These are phyloP conservation scores for Sesia bembeciformis DNA, from an alignment of 2,888 invertebrate species.

Conservation along the genomic window DNA sequence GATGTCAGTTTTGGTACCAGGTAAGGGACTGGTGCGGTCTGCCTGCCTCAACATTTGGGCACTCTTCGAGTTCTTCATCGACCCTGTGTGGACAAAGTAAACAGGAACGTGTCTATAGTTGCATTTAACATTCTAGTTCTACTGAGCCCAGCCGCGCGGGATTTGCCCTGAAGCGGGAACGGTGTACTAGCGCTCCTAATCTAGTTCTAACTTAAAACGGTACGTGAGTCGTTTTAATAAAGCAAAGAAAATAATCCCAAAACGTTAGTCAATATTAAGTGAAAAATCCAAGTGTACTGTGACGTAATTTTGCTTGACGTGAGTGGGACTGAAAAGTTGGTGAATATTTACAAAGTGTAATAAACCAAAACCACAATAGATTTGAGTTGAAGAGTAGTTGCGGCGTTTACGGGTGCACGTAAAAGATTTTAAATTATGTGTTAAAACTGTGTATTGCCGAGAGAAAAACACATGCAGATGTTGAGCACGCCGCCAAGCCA, in stretches of 20 bases:
- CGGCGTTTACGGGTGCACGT: conserved; percentile 30
- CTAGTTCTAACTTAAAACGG: background rate
- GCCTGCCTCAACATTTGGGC: conserved; percentile 78
- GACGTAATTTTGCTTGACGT: background rate
- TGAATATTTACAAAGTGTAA: background rate
- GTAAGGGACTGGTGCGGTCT: conserved; percentile 77
- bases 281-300: background rate
- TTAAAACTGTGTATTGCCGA: conserved; percentile 29
- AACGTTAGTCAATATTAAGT: background rate
- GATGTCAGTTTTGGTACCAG: conserved; percentile 65
- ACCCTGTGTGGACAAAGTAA: conserved; percentile 73
- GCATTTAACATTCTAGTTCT: conserved; percentile 26
- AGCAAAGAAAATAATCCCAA: background rate
- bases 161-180: conserved; percentile 17
- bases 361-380: conserved; percentile 5
- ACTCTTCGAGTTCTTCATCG: conserved; percentile 80
- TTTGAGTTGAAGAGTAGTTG: conserved; percentile 7
- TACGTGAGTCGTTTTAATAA: background rate
- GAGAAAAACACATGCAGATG: conserved; percentile 59
- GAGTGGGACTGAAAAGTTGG: background rate
- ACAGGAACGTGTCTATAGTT: conserved; percentile 53
- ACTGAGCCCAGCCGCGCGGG: conserved; percentile 22
- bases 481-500: conserved; percentile 60
- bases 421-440: conserved; percentile 10
- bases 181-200: background rate